phyloP scores from a whole-genome alignment of 1,140 invertebrate species.

The Contarinia nasturtii region DNA sequence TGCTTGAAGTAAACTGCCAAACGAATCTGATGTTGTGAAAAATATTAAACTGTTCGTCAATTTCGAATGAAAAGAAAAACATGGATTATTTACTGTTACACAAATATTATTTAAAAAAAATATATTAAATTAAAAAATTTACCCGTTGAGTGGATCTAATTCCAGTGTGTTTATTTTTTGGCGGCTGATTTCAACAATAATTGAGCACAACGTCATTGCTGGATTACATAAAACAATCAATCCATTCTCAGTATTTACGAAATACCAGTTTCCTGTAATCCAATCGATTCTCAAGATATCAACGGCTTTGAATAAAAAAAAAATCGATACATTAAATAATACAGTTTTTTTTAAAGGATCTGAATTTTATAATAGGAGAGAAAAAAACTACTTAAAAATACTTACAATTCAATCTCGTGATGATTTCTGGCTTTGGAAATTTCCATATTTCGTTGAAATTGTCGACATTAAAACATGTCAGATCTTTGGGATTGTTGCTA shows the following conservation, averaged over 20 bases:
- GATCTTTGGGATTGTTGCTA: conserved; percentile 22
- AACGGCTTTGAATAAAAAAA: conserved; percentile 28
- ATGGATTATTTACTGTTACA: neutral
- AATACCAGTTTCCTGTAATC: conserved; percentile 71
- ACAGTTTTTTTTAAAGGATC: conserved; percentile 2
- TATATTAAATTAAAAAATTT: conserved; percentile 3
- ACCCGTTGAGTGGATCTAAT: conserved; percentile 60
- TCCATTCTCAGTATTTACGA: conserved; percentile 54
- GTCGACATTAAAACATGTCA: conserved; percentile 39
- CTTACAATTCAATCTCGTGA: conserved; percentile 34
- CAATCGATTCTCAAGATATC: conserved; percentile 64
- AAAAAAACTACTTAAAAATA: conserved; percentile 1
- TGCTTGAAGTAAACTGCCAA: conserved; percentile 34
- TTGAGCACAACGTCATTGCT: conserved; percentile 38
- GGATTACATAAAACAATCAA: conserved; percentile 50
- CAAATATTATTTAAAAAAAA: neutral
- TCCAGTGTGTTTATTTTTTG: conserved; percentile 57
- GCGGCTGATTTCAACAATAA: conserved; percentile 45
- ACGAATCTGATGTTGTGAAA: conserved; percentile 54
- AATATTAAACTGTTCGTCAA: conserved; percentile 39
- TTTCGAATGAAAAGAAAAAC: neutral
- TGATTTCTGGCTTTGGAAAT: conserved; percentile 31
- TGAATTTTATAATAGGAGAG: conserved; percentile 1
- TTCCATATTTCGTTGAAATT: conserved; percentile 34
- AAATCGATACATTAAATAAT: conserved; percentile 1